Evolutionary conservation across 2,113 vertebrate species (phyloP), one percentile per base, ranked within the genome.

Genomic region (Oenanthe melanoleuca): DNA sequence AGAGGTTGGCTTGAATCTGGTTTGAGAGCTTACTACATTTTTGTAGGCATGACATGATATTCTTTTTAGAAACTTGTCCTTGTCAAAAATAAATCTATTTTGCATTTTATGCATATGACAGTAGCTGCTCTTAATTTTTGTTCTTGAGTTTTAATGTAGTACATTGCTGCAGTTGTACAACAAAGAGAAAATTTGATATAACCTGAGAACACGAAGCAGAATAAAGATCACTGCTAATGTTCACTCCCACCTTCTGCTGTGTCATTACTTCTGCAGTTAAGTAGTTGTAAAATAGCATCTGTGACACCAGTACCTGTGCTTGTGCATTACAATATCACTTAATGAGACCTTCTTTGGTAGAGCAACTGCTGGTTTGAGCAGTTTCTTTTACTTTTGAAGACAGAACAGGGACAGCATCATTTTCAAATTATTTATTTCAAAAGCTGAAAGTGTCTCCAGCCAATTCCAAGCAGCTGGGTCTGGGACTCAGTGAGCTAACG

Each of bases 381-480:
- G 89, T 88, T 96, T 92, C 74, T 92, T 89, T 89, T 81, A 78
- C 75, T 95, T 93, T 75, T 89, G 75, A 94, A 97, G 96, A 94
- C 75, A 86, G 82, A 82, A 71, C 14, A 80, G 70, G 37, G 91
- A 89, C 80, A 89, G 56, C 69, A 96, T 93, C 2, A 63, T 92
- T 97, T 97, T 87, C 77, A 91, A 95, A 96, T 97, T 97, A 96
- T 96, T 96, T 95, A 95, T 97, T 93, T 94, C 89, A 84, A 94
- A 96, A 95, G 11, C 72, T 96, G 22, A 92, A 96, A 92, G 55
- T 2, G 61, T 89, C 91, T 78, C 82, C 78, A 93, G 89, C 38
- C 31, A 77, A 45, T 91, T 80, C 28, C 9, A 95, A 72, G 60
- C 64, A 83, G 38, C 59, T 94, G 86, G 80, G 24, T 73, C 66